Evolutionary conservation across 2,113 vertebrate genomes (phyloP).

Genomic region (Eudyptes chrysolophus): DNA sequence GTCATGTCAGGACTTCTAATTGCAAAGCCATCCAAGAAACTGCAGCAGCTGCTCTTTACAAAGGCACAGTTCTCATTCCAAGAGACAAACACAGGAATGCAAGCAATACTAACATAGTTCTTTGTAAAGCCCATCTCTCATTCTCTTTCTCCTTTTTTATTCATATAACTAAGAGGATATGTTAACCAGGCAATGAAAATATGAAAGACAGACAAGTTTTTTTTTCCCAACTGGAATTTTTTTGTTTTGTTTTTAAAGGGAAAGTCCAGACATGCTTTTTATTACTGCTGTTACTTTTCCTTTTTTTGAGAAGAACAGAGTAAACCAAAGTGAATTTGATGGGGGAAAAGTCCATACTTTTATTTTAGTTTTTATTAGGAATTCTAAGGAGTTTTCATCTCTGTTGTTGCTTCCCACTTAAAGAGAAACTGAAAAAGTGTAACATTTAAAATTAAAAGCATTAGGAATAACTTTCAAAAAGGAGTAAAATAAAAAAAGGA

Average conservation of each 20-base stretch:
- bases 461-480: not conserved
- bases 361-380: not conserved
- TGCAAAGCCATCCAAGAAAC: not conserved
- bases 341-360: not conserved
- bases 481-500: not conserved
- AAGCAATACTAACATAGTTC: not conserved
- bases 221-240: not conserved
- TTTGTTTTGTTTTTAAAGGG: not conserved
- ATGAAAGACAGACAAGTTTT: not conserved
- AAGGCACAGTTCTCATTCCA: not conserved
- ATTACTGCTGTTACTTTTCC: not conserved
- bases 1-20: not conserved
- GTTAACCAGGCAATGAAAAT: not conserved
- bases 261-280: not conserved
- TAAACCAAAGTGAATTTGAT: not conserved
- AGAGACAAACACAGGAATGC: not conserved
- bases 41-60: not conserved
- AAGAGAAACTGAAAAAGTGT: not conserved
- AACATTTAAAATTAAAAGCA: not conserved
- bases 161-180: not conserved
- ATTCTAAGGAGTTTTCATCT: not conserved
- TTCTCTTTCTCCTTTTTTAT: not conserved
- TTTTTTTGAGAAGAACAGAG: not conserved
- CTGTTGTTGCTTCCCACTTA: not conserved
- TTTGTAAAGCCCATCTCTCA: not conserved